Evolutionary conservation across 1,140 invertebrate genomes (phyloP).

Genomic region (Choristoneura fumiferana): DNA sequence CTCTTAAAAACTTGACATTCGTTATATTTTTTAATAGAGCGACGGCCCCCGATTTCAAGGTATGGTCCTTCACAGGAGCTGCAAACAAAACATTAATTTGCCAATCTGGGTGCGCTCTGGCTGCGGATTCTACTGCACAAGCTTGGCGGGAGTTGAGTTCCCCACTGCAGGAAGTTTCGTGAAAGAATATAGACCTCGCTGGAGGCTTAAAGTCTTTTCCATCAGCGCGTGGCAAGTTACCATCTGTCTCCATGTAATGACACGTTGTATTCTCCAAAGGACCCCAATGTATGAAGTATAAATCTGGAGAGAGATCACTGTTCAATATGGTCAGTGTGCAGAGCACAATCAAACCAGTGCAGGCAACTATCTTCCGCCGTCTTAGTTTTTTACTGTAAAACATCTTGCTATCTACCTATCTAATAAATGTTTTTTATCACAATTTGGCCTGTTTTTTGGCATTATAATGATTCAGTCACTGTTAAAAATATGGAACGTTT

Average conservation of each 20-base stretch:
- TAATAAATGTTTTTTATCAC: neutral
- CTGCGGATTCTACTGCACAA: conserved; percentile 81
- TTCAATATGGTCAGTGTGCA: neutral
- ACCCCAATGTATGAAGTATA: conserved; percentile 6
- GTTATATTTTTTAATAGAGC: conserved; percentile 72
- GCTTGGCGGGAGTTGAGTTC: conserved; percentile 75
- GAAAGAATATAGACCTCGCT: conserved; percentile 77
- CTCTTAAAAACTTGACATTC: conserved; percentile 80
- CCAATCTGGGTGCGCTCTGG: conserved; percentile 75
- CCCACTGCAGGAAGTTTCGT: conserved; percentile 77
- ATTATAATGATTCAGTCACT: no score
- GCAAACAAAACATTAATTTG: conserved; percentile 76
- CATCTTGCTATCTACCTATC: conserved; percentile 1
- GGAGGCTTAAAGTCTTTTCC: conserved; percentile 24
- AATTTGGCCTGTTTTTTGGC: neutral
- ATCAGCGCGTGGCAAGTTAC: conserved; percentile 29
- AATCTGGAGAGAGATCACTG: neutral
- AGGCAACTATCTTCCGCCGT: neutral
- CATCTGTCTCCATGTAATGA: conserved; percentile 28
- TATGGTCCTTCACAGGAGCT: conserved; percentile 40
- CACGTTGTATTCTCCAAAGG: conserved; percentile 33
- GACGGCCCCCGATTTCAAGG: conserved; percentile 19
- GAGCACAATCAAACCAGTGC: neutral
- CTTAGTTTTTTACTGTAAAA: neutral
- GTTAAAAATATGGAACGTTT: no score